Evolutionary conservation across 2,113 vertebrate species (phyloP).

Genomic region (Hepsetus odoe): DNA sequence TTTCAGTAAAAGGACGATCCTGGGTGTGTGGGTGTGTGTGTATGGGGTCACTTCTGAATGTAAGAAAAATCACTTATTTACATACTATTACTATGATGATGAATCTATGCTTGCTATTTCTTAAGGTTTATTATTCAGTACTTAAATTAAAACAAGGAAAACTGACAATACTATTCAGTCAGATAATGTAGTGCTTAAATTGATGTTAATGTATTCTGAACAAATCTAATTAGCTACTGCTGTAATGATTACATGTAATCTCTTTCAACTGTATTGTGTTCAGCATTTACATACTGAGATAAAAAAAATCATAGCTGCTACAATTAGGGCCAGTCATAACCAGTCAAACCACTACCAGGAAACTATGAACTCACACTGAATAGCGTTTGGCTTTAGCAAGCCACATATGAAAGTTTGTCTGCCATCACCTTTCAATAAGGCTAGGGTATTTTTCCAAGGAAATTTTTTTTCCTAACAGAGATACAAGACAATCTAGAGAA

Average conservation of each 20-base stretch:
- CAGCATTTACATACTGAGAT: neutral
- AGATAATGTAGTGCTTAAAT: neutral
- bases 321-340: slow-evolving; percentile 12
- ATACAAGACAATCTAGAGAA: neutral
- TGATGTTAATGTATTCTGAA: neutral
- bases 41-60: too few species aligned
- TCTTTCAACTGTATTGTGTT: slow-evolving; percentile 12
- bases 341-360: slow-evolving; percentile 44
- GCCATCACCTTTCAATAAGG: slow-evolving; percentile 14
- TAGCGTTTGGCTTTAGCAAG: slow-evolving; percentile 1
- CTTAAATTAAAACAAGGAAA: neutral
- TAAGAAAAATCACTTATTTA: too few species aligned
- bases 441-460: neutral
- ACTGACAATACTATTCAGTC: neutral
- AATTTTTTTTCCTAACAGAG: neutral
- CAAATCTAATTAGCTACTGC: neutral
- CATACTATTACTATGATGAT: too few species aligned
- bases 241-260: neutral
- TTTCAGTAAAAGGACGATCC: too few species aligned
- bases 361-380: slow-evolving; percentile 50
- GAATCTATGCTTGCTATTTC: too few species aligned
- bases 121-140: neutral
- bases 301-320: slow-evolving; percentile 36
- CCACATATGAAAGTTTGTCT: slow-evolving; percentile 26
- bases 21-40: too few species aligned